Percentiles rank a stretch among this genome's conserved stretches.
Conservation (phyloP, 2,888 invertebrate genomes). For the Phengaris arion region DNA sequence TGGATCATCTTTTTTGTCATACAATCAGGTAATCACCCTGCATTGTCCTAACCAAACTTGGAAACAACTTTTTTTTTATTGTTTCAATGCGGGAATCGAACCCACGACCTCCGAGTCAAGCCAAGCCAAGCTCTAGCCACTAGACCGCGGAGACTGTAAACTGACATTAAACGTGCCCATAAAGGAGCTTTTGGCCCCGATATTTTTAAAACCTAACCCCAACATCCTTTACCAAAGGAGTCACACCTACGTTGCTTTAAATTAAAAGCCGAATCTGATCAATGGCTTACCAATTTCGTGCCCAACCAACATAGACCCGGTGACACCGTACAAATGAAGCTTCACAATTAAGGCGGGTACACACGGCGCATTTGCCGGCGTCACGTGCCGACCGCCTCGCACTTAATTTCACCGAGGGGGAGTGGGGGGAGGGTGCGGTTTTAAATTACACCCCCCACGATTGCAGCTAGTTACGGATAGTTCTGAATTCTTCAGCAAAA, state of each 20-base stretch:
- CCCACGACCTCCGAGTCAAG: too few species aligned
- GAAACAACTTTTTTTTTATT: not conserved
- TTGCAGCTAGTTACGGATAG: constrained; percentile 51
- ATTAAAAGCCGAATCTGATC: not conserved
- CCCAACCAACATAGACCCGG: constrained; percentile 32
- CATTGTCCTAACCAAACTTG: too few species aligned
- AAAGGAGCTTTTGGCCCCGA: too few species aligned
- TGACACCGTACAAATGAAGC: constrained; percentile 63
- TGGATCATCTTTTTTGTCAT: too few species aligned
- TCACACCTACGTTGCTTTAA: not conserved
- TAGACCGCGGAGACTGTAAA: too few species aligned
- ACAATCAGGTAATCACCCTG: too few species aligned
- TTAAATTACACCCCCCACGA: constrained; percentile 70
- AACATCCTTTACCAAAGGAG: not conserved
- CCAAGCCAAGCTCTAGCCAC: too few species aligned
- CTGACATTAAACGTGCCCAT: too few species aligned
- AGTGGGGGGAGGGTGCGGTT: constrained; percentile 58
- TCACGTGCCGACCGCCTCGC: constrained; percentile 71
- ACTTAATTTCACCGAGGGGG: constrained; percentile 70
- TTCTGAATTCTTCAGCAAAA: constrained; percentile 34
- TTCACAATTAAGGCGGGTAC: constrained; percentile 70
- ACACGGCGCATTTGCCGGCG: constrained; percentile 73
- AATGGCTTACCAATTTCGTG: constrained; percentile 27
- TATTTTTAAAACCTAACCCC: too few species aligned
- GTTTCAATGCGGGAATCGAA: not conserved